A percentile compares a stretch with the other conserved stretches of the same genome.
Conservation (phyloP, 2,888 invertebrate species). For the Neoitamus cyanurus region DNA sequence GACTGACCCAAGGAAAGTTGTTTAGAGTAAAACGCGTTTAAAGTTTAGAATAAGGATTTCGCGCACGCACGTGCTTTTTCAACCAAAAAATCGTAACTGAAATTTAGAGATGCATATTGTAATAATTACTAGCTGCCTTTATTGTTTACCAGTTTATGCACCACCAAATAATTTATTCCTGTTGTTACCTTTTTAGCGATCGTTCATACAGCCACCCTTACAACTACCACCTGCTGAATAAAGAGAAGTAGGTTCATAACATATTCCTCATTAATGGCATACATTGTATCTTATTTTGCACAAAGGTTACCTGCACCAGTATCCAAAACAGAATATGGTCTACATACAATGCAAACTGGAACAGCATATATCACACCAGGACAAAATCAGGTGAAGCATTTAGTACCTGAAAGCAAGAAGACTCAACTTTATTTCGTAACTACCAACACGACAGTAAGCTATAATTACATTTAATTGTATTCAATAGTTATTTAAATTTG, state of each 20-base stretch:
- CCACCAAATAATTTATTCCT: not conserved
- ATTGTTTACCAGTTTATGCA: not conserved
- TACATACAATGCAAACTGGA: constrained; percentile 52
- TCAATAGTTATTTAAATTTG: not conserved
- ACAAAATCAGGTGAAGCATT: constrained; percentile 28
- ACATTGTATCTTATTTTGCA: not conserved
- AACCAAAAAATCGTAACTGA: no score
- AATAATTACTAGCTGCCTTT: no score
- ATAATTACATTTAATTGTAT: not conserved
- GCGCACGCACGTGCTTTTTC: no score
- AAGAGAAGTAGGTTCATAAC: not conserved
- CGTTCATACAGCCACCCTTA: not conserved
- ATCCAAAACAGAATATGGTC: constrained; percentile 50
- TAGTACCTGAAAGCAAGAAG: constrained; percentile 51
- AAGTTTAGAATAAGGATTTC: no score
- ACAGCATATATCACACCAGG: constrained; percentile 49
- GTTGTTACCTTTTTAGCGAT: not conserved
- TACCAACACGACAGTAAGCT: constrained; percentile 49
- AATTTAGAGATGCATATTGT: no score
- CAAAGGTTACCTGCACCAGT: constrained; percentile 8
- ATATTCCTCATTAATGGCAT: not conserved
- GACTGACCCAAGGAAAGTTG: no score
- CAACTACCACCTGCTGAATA: not conserved
- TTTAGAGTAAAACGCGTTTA: no score
- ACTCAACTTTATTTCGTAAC: constrained; percentile 50